Evolutionary conservation across 1,140 invertebrate genomes (phyloP), one percentile per base, ranked within the genome.

Genomic region (Mesaphorura yosii): DNA sequence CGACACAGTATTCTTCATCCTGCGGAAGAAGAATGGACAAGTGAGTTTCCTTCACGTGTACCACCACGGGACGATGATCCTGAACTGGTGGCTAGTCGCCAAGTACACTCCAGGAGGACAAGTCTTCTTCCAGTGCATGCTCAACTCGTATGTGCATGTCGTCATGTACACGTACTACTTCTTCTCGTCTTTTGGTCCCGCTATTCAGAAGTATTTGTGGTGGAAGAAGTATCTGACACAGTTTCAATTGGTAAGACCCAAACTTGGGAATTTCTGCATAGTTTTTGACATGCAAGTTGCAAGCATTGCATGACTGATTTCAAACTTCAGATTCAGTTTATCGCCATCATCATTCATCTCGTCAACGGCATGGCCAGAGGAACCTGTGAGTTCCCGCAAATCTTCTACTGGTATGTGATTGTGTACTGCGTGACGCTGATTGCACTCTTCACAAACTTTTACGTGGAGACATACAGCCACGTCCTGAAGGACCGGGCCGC

Each of bases 121-220:
- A 48, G 37, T 45, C 29, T 31, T 44, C 34, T 51, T 42, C 12
- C 12, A 42, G 61, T 53, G 53, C 51, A 48, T 88, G 56, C 78
- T 95, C 63, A 97, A 96, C 74, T 90, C 90, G 66, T 78, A 90
- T 34, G 88, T 96, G 3, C 92, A 96, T 66, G 78, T 91, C n/a
- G 78, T 91, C 58, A 91, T 93, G 88, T 94, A 94, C 69, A 76
- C 78, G 42, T 94, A 94, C 68, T 94, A 94, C 69, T 82, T 90
- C 78, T 75, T 92, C 64, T 78, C 90, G 1, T 87, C 89, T 4
- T 80, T 93, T 79, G 87, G 88, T 47, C 87, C 87, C 1, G 75
- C 75, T 28, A 75, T 86, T 64, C 84, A 86, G 69, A 83, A 79
- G 57, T 89, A 82, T 66, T 73, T 92, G n/a, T 91, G 88, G 86